Evolutionary conservation across 2,888 invertebrate genomes (phyloP).

Genomic region (Yponomeuta evonymella): DNA sequence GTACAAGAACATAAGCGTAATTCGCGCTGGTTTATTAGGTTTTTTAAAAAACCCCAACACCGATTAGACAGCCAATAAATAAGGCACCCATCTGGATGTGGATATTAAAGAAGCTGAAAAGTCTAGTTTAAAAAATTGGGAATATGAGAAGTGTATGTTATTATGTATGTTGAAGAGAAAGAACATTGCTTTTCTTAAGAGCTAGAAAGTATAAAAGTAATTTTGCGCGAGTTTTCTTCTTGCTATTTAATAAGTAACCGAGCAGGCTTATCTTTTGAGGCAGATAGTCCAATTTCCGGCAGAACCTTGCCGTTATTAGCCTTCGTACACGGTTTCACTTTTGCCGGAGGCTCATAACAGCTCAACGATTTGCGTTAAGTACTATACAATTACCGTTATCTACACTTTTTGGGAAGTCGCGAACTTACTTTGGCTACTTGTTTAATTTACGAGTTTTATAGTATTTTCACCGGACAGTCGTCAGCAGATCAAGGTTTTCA

Average conservation of each 20-base stretch:
- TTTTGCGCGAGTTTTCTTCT: not conserved
- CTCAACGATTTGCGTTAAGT: not conserved
- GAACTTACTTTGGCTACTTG: not conserved
- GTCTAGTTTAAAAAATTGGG: too few relatives aligned
- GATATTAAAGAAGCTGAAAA: too few relatives aligned
- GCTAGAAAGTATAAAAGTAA: not conserved
- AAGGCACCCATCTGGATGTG: too few relatives aligned
- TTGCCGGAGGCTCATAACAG: not conserved
- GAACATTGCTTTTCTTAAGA: not conserved
- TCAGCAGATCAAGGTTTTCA: not conserved
- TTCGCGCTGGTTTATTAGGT: too few relatives aligned
- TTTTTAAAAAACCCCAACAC: too few relatives aligned
- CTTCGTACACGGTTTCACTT: constrained; percentile 1
- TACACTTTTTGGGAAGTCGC: not conserved
- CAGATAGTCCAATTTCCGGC: not conserved
- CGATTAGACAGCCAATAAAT: too few relatives aligned
- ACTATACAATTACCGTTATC: not conserved
- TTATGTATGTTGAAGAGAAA: not conserved
- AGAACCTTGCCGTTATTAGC: not conserved
- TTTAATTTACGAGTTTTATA: not conserved
- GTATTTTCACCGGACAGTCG: not conserved
- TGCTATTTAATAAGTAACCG: not conserved
- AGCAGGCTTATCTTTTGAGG: constrained; percentile 1
- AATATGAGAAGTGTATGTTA: too few relatives aligned
- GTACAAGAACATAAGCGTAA: too few relatives aligned